phyloP scores from a whole-genome alignment of 2,888 invertebrate genomes.

The Lasius fuliginosus region DNA sequence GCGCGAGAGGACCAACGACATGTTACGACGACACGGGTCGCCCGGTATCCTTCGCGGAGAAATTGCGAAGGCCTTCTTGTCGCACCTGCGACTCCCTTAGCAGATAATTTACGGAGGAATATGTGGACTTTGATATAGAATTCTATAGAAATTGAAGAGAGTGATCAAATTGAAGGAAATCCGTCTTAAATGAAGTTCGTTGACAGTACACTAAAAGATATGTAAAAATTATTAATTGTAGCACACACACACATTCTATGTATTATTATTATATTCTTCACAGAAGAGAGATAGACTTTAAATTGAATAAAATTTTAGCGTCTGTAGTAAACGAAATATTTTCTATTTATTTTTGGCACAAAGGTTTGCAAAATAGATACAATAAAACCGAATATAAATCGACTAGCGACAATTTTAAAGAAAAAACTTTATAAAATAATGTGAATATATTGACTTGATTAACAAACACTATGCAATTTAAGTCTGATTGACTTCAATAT shows the following conservation, averaged over 20 bases:
- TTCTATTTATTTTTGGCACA: neutral
- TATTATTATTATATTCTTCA: neutral
- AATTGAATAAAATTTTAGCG: neutral
- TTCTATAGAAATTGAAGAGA: neutral
- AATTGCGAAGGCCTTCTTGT: conserved; percentile 41
- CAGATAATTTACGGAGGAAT: conserved; percentile 28
- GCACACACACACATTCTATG: neutral
- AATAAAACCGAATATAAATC: neutral
- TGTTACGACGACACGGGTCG: conserved; percentile 29
- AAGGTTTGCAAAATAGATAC: neutral
- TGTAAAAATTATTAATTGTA: neutral
- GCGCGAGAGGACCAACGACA: conserved; percentile 21
- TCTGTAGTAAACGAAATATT: neutral
- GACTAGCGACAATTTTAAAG: neutral
- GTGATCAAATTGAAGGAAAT: neutral
- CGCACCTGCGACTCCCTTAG: conserved; percentile 45
- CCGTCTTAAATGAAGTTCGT: neutral
- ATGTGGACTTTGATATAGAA: conserved; percentile 20
- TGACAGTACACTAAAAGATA: neutral
- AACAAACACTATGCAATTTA: conserved; percentile 12
- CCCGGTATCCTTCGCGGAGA: conserved; percentile 12
- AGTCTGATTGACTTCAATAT: conserved; percentile 17
- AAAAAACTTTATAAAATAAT: neutral
- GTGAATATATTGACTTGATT: conserved; percentile 19
- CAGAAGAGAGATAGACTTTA: neutral